Conservation (phyloP, 2,888 invertebrate genomes). For the Aphodius granarius region DNA sequence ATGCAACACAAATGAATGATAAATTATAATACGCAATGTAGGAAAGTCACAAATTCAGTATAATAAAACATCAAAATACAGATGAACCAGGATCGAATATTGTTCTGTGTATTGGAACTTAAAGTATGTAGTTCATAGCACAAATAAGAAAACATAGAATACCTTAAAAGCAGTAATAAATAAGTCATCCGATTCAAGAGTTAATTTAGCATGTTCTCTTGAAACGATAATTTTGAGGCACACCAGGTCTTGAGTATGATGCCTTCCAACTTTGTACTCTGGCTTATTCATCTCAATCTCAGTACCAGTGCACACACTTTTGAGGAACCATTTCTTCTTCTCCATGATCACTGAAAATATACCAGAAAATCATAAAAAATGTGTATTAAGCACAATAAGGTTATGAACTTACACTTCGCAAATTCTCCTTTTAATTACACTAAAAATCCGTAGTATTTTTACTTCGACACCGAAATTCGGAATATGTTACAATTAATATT, state of each 20-base stretch:
- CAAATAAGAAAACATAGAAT: conserved; percentile 11
- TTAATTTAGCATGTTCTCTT: conserved; percentile 33
- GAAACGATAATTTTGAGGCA: conserved; percentile 30
- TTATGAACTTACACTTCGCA: background rate
- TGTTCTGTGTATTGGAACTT: background rate
- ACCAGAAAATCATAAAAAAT: background rate
- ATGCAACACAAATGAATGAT: too few relatives aligned
- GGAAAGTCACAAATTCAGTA: too few relatives aligned
- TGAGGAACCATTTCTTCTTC: conserved; percentile 18
- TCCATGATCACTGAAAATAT: background rate
- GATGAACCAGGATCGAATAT: background rate
- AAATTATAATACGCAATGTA: too few relatives aligned
- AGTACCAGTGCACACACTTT: conserved; percentile 15
- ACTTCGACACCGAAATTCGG: too few relatives aligned
- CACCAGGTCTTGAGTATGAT: conserved; percentile 22
- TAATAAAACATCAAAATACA: too few relatives aligned
- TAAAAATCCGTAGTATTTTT: too few relatives aligned
- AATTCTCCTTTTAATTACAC: background rate
- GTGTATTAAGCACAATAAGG: background rate
- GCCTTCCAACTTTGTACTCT: conserved; percentile 25
- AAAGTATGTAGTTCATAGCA: background rate
- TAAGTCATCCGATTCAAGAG: conserved; percentile 23
- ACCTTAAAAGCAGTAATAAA: conserved; percentile 31
- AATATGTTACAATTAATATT: too few relatives aligned
- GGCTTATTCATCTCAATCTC: conserved; percentile 17